Evolutionary conservation across 2,797 vertebrate species (phyloP).

Genomic region (Helarctos malayanus): DNA sequence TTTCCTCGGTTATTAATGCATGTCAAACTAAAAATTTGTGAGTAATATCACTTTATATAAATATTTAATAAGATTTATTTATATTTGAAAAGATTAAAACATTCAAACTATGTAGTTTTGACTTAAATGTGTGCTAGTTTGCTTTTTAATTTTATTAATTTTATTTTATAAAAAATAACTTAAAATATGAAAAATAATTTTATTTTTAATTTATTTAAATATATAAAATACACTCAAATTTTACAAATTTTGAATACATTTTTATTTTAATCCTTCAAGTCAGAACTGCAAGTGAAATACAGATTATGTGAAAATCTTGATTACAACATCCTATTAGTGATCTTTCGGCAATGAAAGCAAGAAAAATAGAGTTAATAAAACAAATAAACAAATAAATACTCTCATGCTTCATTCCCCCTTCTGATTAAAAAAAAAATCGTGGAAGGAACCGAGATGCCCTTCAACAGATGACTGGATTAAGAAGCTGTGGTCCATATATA

Average conservation of each 20-base stretch:
- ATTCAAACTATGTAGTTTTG: not conserved
- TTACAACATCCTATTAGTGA: not conserved
- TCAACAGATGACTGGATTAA: too few relatives aligned
- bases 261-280: not conserved
- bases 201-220: constrained; percentile 3
- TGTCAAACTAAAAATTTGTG: not conserved
- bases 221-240: not conserved
- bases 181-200: not conserved
- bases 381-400: not conserved
- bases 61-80: not conserved
- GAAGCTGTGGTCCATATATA: too few relatives aligned
- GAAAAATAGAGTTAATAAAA: not conserved
- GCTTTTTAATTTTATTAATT: not conserved
- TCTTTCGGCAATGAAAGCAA: not conserved
- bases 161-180: not conserved
- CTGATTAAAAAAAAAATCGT: too few relatives aligned
- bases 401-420: too few relatives aligned
- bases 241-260: not conserved
- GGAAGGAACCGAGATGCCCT: too few relatives aligned
- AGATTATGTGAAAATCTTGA: not conserved
- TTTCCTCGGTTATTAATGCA: not conserved
- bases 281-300: not conserved
- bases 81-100: not conserved
- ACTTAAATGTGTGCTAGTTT: not conserved
- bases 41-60: not conserved